Percentiles rank a stretch among this genome's conserved stretches.
Conservation (phyloP, 2,797 vertebrate genomes). For the Aulostomus chinensis region DNA sequence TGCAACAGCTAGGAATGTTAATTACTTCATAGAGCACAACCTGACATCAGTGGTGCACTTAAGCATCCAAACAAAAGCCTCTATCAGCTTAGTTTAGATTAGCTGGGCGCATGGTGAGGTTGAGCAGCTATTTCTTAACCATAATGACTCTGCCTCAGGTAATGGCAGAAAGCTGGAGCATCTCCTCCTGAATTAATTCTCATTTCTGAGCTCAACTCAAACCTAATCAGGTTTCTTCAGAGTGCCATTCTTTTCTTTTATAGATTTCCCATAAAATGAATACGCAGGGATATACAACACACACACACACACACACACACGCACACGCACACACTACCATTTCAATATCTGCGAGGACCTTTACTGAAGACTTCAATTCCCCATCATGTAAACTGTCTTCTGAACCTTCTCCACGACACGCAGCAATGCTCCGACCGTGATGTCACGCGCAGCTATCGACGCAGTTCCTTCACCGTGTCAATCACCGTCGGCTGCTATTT, state of each 20-base stretch:
- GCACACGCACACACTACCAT: conserved; percentile 1
- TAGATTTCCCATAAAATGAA: conserved; percentile 73
- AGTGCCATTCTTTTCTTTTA: conserved; percentile 66
- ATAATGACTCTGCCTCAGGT: conserved; percentile 70
- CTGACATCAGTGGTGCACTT: conserved; percentile 16
- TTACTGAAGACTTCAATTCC: no score
- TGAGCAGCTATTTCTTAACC: conserved; percentile 62
- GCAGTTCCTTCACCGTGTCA: no score
- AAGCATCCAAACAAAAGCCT: conserved; percentile 34
- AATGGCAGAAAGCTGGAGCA: conserved; percentile 53
- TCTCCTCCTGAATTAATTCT: conserved; percentile 74
- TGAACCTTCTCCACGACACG: no score
- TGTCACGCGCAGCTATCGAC: no score
- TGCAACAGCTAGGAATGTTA: conserved; percentile 22
- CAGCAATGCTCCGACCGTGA: no score
- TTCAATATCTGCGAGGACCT: conserved; percentile 14
- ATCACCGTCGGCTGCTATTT: no score
- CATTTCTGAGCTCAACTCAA: conserved; percentile 70
- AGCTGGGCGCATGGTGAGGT: conserved; percentile 23
- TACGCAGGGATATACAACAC: conserved; percentile 9
- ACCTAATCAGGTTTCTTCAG: conserved; percentile 72
- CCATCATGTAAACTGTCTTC: no score
- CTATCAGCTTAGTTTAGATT: conserved; percentile 51
- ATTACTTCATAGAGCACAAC: conserved; percentile 33
- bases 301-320: no score